phyloP scores from a whole-genome alignment of 2,888 invertebrate species.

The Gasteruption jaculator region DNA sequence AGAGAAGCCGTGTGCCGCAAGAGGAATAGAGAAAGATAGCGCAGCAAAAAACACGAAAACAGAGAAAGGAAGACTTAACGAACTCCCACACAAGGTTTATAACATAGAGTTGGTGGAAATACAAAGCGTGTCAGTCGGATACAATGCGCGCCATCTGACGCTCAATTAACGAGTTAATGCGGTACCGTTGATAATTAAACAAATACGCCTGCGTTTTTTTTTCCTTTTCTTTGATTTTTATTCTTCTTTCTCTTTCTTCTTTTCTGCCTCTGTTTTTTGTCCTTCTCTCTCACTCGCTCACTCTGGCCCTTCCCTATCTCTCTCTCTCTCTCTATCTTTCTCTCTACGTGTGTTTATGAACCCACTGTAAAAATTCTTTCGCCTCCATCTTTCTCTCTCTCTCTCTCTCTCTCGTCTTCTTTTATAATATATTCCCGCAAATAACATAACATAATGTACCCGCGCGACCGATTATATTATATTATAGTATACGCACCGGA shows the following conservation, averaged over 20 bases:
- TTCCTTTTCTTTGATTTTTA: constrained; percentile 11
- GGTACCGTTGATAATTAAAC: constrained; percentile 50
- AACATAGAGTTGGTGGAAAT: constrained; percentile 15
- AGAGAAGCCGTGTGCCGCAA: background rate
- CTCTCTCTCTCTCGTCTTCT: too few species aligned
- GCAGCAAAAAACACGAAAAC: constrained; percentile 10
- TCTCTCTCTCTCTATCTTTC: too few species aligned
- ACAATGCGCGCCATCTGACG: constrained; percentile 49
- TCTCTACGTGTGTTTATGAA: too few species aligned
- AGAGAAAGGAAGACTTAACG: constrained; percentile 23
- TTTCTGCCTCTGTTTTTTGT: too few species aligned
- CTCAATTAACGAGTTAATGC: constrained; percentile 52
- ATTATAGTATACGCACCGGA: too few species aligned
- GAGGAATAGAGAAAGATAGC: constrained; percentile 8
- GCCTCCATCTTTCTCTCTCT: too few species aligned
- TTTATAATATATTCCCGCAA: too few species aligned
- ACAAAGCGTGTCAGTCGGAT: constrained; percentile 48
- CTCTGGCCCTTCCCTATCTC: too few species aligned
- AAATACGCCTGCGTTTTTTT: constrained; percentile 39
- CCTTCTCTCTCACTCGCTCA: too few species aligned
- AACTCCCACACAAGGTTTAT: constrained; percentile 35
- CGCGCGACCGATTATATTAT: too few species aligned
- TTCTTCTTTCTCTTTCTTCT: constrained; percentile 14
- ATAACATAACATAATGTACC: too few species aligned
- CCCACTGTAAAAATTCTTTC: too few species aligned